A percentile compares a stretch with the other conserved stretches of the same genome.
These are phyloP conservation scores for Geotrypetes seraphini DNA, from an alignment of 2,797 vertebrate genomes.

Conservation along the genomic window DNA sequence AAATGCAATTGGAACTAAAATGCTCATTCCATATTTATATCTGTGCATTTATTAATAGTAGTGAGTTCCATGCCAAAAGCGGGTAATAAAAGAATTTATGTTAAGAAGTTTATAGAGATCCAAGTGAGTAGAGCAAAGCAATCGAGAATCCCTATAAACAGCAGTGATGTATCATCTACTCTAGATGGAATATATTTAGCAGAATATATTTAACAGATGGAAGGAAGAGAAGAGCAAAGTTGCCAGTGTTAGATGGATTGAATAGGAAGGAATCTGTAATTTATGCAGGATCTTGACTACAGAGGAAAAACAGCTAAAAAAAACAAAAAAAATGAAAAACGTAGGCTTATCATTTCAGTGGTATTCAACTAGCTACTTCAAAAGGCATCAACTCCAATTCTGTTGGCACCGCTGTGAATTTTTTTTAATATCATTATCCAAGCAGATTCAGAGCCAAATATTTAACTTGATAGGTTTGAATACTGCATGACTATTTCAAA, in stretches of 20 bases:
- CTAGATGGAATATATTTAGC: conserved; percentile 30
- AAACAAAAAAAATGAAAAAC: conserved; percentile 21
- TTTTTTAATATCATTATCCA: conserved; percentile 11
- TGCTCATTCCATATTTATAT: too few species aligned
- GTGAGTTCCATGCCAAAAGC: too few species aligned
- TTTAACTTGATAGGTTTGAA: conserved; percentile 10
- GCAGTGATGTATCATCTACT: conserved; percentile 14
- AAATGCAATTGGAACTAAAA: too few species aligned
- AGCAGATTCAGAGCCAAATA: conserved; percentile 11
- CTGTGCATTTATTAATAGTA: too few species aligned
- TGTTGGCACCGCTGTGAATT: conserved; percentile 11
- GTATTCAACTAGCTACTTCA: conserved; percentile 14
- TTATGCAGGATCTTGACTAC: conserved; percentile 34
- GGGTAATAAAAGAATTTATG: too few species aligned
- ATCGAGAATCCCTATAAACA: conserved; percentile 10
- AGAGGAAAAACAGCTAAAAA: conserved; percentile 25
- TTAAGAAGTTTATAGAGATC: too few species aligned
- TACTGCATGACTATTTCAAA: conserved; percentile 1
- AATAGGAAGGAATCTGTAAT: conserved; percentile 28
- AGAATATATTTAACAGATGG: conserved; percentile 30
- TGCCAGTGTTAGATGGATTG: conserved; percentile 27
- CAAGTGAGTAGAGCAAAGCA: conserved; percentile 6
- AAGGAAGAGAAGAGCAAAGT: conserved; percentile 24
- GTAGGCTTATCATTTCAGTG: conserved; percentile 14
- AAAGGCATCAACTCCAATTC: conserved; percentile 15